Conservation (phyloP, 2,797 vertebrate species). For the Amblyopsis hoosieri region DNA sequence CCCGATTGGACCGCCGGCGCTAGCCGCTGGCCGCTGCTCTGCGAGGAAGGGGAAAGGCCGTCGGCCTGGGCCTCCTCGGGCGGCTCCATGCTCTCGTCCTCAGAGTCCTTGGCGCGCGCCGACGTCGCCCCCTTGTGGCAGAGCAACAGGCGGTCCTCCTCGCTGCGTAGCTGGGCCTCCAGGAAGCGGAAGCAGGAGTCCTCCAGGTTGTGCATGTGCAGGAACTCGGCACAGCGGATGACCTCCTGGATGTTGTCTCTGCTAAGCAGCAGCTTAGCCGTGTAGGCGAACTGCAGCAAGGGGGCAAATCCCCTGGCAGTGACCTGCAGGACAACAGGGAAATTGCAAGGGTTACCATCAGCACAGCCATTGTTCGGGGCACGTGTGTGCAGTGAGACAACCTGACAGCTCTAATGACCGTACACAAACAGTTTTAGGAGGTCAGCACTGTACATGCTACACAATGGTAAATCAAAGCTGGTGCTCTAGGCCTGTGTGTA, state of each 20-base stretch:
- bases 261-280: slow-evolving; percentile 98
- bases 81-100: slow-evolving; percentile 90
- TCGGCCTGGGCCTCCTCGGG: slow-evolving; percentile 83
- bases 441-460: slow-evolving; percentile 66
- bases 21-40: slow-evolving; percentile 78
- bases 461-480: slow-evolving; percentile 52
- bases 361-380: slow-evolving; percentile 75
- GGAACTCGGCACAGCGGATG: slow-evolving; percentile 96
- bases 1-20: slow-evolving; percentile 74
- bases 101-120: slow-evolving; percentile 75
- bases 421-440: slow-evolving; percentile 73
- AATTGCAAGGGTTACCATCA: slow-evolving; percentile 84
- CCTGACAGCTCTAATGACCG: slow-evolving; percentile 74
- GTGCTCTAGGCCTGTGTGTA: slow-evolving; percentile 24
- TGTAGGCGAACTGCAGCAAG: slow-evolving; percentile 99
- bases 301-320: slow-evolving; percentile 97
- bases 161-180: slow-evolving; percentile 93
- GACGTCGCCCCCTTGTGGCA: slow-evolving; percentile 85
- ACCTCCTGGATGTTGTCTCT: slow-evolving; percentile 99
- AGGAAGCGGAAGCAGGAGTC: slow-evolving; percentile 99
- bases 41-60: slow-evolving; percentile 74
- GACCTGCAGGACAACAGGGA: slow-evolving; percentile 90
- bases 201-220: slow-evolving; percentile 99
- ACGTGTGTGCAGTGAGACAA: slow-evolving; percentile 76
- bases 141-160: slow-evolving; percentile 88